Evolutionary conservation across 2,113 vertebrate genomes (phyloP), one percentile per base, ranked within the genome.

Genomic region (Chamaea fasciata): DNA sequence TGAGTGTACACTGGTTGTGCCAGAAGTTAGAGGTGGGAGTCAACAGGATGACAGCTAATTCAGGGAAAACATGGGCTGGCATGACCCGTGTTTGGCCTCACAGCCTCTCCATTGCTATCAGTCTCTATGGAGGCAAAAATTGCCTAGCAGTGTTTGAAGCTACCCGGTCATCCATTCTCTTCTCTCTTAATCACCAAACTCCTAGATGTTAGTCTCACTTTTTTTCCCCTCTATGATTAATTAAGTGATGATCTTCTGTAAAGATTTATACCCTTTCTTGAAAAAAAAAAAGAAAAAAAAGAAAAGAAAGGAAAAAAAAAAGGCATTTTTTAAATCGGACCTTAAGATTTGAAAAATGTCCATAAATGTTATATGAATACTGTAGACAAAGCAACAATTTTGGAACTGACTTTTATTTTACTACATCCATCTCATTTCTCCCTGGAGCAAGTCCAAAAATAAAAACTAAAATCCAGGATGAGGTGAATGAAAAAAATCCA

Each of bases 261-360:
- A 97, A 98, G 95, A 97, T 97, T 97, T 96, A 92, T 97, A 97
- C 95, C 63, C 57, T 96, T 94, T 97, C 94, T 84, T 87, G 44
- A 6, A 55, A 53, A 53, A 53, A 6, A 55, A 53, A 53, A 53
- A n/a, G n/a, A n/a, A n/a, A n/a, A n/a, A n/a, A n/a, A n/a, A n/a
- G n/a, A n/a, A n/a, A n/a, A n/a, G n/a, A n/a, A n/a, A n/a, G n/a
- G 14, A 33, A 12, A 4, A 83, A 93, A 28, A 87, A 88, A 77
- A 95, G 79, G 28, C 74, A 89, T 96, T 69, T 97, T 97, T 97
- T 80, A 33, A 97, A 96, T 97, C 83, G 96, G 97, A 97, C 73
- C 89, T 77, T 95, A 93, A 94, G 83, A 91, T 96, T 94, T 97
- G 92, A 97, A 97, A 88, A 92, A 96, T 97, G 92, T 92, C 50